Evolutionary conservation across 2,888 invertebrate species (phyloP), one percentile per base, ranked within the genome.

Genomic region (Hirtodrosophila alboralis): DNA sequence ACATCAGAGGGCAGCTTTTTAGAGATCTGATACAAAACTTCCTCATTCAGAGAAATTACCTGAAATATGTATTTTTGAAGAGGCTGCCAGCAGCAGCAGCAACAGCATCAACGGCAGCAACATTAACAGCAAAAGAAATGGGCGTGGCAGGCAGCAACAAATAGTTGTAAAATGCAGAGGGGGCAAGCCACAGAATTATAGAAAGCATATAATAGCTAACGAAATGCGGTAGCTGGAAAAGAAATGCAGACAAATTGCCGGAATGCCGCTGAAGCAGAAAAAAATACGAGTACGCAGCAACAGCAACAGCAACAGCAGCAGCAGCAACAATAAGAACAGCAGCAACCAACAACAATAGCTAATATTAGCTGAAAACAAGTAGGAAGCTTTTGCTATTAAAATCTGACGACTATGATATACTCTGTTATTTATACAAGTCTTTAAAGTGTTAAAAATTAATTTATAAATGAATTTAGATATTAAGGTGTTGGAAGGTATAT

Each of bases 321-420:
- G 44, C 48, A 58, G 13, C 60, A 45, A n/a, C 53, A 49, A 43
- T 4, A 23, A 6, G 5, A 23, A 5, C 48, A 54, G 13, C 65
- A 40, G 14, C 62, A 34, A 16, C 23, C 68, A 69, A 8, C 69
- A 70, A 66, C 60, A 70, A 66, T 71, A 30, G 68, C 79, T 80
- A 80, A 80, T 80, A 84, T 80, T 80, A 80, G 79, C 79, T 79
- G 79, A 68, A 76, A 83, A n/a, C n/a, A n/a, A n/a, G n/a, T n/a
- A n/a, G n/a, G n/a, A n/a, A n/a, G n/a, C n/a, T n/a, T n/a, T n/a
- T n/a, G n/a, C n/a, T n/a, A n/a, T n/a, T n/a, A n/a, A n/a, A n/a
- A n/a, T n/a, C n/a, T n/a, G n/a, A n/a, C n/a, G n/a, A n/a, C n/a
- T n/a, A n/a, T n/a, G n/a, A n/a, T n/a, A n/a, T n/a, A n/a, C n/a